Evolutionary conservation across 2,113 vertebrate genomes (phyloP).

Genomic region (Dasyornis broadbenti): DNA sequence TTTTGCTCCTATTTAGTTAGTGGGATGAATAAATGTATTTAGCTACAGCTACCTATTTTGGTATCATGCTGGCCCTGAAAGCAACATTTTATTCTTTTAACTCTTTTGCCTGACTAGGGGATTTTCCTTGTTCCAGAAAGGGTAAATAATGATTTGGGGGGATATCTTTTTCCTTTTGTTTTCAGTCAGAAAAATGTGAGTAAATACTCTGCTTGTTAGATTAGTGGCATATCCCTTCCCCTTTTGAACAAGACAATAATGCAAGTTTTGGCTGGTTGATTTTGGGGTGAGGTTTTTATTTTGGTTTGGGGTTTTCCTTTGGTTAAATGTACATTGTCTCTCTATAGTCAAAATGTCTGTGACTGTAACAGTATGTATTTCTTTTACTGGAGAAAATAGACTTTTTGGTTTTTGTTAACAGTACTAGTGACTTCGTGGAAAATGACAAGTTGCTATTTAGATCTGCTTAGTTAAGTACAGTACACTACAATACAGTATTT

Average conservation of each 20-base stretch:
- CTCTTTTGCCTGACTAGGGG: background rate
- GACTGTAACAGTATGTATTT: slow-evolving; percentile 73
- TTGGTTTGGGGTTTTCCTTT: slow-evolving; percentile 48
- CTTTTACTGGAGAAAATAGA: slow-evolving; percentile 72
- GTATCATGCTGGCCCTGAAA: slow-evolving; percentile 8
- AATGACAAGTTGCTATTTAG: slow-evolving; percentile 76
- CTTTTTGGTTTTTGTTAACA: slow-evolving; percentile 69
- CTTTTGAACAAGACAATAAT: slow-evolving; percentile 58
- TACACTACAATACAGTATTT: slow-evolving; percentile 81
- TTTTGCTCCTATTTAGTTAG: background rate
- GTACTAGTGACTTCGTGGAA: slow-evolving; percentile 77
- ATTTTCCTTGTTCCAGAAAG: slow-evolving; percentile 35
- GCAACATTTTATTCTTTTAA: slow-evolving; percentile 23
- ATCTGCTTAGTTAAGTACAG: slow-evolving; percentile 77
- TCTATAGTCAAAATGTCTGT: slow-evolving; percentile 74
- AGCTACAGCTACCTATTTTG: slow-evolving; percentile 10
- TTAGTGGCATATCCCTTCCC: slow-evolving; percentile 42
- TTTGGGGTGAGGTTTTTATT: slow-evolving; percentile 32
- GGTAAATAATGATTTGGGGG: background rate
- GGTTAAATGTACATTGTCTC: slow-evolving; percentile 72
- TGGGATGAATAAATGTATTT: background rate
- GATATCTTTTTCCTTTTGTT: background rate
- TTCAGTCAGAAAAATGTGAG: slow-evolving; percentile 45
- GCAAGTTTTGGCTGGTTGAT: slow-evolving; percentile 37
- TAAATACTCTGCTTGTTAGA: slow-evolving; percentile 50